Evolutionary conservation across 37 sponge, comb jelly and placozoan genomes (phyloP).

Genomic region (Geodia barretti): DNA sequence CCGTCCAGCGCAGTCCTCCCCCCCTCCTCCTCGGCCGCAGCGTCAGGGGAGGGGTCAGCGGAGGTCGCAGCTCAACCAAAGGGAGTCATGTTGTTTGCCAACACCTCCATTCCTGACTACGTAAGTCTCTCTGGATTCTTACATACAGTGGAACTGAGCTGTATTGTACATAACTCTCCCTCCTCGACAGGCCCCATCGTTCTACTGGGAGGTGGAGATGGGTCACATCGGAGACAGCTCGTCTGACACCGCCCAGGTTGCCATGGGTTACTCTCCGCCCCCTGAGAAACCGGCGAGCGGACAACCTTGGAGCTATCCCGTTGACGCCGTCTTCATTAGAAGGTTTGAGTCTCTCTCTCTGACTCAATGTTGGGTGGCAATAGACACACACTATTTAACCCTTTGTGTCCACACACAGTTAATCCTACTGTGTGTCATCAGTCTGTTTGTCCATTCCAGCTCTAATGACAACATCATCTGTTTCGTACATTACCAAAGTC

Average conservation of each 20-base stretch:
- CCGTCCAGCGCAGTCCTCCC: slow-evolving; percentile 24
- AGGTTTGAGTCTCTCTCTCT: slow-evolving; percentile 40
- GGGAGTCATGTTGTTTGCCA: slow-evolving; percentile 70
- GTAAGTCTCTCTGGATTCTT: slow-evolving; percentile 5
- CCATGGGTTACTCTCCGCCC: slow-evolving; percentile 74
- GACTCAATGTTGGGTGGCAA: too few species aligned
- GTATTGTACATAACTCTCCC: neutral
- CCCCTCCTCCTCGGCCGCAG: neutral
- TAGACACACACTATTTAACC: too few species aligned
- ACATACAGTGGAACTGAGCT: neutral
- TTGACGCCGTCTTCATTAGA: slow-evolving; percentile 44
- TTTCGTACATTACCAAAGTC: too few species aligned
- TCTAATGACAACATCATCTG: too few species aligned
- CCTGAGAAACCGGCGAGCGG: slow-evolving; percentile 41
- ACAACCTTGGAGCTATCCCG: slow-evolving; percentile 38
- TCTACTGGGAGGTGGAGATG: slow-evolving; percentile 95
- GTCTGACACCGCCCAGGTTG: slow-evolving; percentile 32
- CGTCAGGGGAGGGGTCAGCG: neutral
- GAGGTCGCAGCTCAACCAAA: slow-evolving; percentile 28
- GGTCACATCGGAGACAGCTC: slow-evolving; percentile 60
- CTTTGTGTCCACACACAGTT: too few species aligned
- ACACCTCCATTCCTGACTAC: slow-evolving; percentile 45
- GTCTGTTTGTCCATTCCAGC: too few species aligned
- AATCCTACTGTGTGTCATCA: too few species aligned
- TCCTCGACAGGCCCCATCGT: slow-evolving; percentile 69